phyloP scores from a whole-genome alignment of 1,140 invertebrate species.

The Caenorhabditis remanei region DNA sequence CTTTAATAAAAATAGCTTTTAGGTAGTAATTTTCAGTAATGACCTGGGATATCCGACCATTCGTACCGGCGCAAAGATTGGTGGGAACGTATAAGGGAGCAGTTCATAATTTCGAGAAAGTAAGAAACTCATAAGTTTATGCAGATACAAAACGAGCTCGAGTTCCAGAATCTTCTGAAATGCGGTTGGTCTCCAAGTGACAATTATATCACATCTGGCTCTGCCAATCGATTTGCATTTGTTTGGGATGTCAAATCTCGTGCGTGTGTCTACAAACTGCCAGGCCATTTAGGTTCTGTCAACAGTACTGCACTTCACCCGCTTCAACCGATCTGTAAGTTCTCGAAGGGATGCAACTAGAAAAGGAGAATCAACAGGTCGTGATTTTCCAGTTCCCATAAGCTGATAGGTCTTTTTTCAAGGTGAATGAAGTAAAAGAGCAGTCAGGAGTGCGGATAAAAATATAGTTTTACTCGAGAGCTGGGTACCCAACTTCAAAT shows the following conservation, averaged over 20 bases:
- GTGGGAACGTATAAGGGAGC: conserved; percentile 92
- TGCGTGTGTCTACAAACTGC: conserved; percentile 93
- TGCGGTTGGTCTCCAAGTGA: conserved; percentile 91
- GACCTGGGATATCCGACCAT: conserved; percentile 84
- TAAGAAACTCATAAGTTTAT: not conserved
- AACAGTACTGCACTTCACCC: conserved; percentile 97
- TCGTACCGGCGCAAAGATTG: conserved; percentile 88
- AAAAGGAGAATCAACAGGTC: no score
- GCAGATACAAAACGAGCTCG: not conserved
- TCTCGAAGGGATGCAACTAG: conserved; percentile 10
- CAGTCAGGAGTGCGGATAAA: no score
- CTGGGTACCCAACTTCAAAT: no score
- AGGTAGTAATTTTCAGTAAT: conserved; percentile 77
- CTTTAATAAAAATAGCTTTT: not conserved
- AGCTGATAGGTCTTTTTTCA: no score
- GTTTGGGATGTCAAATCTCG: conserved; percentile 87
- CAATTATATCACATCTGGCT: conserved; percentile 88
- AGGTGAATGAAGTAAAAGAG: no score
- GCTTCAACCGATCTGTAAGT: conserved; percentile 88
- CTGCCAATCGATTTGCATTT: conserved; percentile 93
- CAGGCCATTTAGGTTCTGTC: conserved; percentile 96
- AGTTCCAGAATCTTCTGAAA: conserved; percentile 85
- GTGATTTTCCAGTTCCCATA: no score
- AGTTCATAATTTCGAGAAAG: conserved; percentile 98
- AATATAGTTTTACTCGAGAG: no score